phyloP scores from a whole-genome alignment of 2,888 invertebrate species.

The Cantharis lateralis region DNA sequence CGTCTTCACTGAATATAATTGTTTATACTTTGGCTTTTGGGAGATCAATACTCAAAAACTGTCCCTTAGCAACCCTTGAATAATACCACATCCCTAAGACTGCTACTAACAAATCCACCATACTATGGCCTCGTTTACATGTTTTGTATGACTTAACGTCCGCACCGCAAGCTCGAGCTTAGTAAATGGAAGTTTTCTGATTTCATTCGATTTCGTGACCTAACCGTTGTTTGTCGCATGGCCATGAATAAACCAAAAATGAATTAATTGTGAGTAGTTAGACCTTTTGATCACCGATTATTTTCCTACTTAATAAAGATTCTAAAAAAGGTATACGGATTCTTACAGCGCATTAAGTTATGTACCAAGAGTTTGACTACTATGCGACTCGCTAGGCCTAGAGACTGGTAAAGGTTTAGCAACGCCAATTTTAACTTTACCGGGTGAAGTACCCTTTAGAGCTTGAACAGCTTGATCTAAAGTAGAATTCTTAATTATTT shows the following conservation, averaged over 20 bases:
- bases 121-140: background rate
- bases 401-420: conserved; percentile 73
- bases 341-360: conserved; percentile 11
- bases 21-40: too few species aligned
- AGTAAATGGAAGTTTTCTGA: background rate
- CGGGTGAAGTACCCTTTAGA: conserved; percentile 90
- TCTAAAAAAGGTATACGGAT: background rate
- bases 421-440: conserved; percentile 88
- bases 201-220: background rate
- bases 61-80: too few species aligned
- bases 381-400: conserved; percentile 33
- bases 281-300: background rate
- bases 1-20: too few species aligned
- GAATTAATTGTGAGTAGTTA: background rate
- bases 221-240: background rate
- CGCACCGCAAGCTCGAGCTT: too few species aligned
- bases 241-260: background rate
- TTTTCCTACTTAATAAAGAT: background rate
- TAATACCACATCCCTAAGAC: too few species aligned
- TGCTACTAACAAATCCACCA: background rate
- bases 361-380: conserved; percentile 33
- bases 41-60: too few species aligned
- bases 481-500: conserved; percentile 86
- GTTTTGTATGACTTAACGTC: background rate
- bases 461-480: conserved; percentile 95